A percentile compares a stretch with the other conserved stretches of the same genome.
These are phyloP conservation scores for Thermophis baileyi DNA, from an alignment of 2,113 vertebrate genomes.

Conservation along the genomic window DNA sequence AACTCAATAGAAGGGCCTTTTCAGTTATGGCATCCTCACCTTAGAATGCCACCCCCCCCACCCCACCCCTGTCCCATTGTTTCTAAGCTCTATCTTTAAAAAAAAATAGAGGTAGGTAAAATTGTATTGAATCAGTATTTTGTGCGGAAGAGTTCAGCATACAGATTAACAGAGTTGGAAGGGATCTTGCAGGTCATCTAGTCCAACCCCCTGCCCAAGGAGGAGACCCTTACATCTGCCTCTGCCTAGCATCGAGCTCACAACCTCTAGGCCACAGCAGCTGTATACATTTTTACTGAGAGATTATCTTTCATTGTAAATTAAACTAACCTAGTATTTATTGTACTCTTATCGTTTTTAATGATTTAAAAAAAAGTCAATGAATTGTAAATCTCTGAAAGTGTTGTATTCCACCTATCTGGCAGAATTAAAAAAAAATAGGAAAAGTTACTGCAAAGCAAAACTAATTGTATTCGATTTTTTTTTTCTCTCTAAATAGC, in stretches of 20 bases:
- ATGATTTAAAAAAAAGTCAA: background rate
- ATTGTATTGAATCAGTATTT: background rate
- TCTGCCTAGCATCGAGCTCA: no score
- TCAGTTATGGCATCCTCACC: background rate
- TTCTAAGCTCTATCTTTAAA: no score
- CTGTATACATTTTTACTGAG: background rate
- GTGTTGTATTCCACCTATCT: background rate
- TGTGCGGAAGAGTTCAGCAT: background rate
- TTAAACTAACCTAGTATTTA: background rate
- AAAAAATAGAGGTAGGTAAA: background rate
- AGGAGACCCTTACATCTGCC: no score
- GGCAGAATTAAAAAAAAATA: background rate
- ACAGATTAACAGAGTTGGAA: no score
- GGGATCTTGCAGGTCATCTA: no score
- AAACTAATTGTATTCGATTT: background rate
- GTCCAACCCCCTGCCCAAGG: no score
- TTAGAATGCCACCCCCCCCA: background rate
- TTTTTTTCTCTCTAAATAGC: background rate
- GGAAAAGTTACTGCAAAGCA: background rate
- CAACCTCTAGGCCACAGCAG: no score
- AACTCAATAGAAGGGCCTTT: background rate
- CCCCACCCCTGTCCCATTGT: background rate
- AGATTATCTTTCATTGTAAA: background rate
- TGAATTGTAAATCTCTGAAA: background rate
- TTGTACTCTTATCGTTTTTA: background rate